Base-by-base conservation (phyloP, 2,797 vertebrate species). In the Typhlichthys subterraneus region DNA sequence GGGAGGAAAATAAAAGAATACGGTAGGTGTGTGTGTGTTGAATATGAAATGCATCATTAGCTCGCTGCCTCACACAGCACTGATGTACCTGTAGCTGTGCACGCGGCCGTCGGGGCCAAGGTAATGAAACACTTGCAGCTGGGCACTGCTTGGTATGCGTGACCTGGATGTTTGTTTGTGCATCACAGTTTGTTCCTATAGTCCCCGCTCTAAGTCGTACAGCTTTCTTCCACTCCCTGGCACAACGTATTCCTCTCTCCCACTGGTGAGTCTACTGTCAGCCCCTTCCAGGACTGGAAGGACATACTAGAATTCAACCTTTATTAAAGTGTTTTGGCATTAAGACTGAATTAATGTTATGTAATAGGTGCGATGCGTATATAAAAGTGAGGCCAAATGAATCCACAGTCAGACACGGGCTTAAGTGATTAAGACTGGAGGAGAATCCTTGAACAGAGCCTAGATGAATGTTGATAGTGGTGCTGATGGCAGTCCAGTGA, bases 1-100 rank as follows among this genome's bases (percentile, higher is more conserved):
- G 33, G 47, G 57, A 63, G 63, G 60, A n/a, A 64, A 51, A 61
- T 49, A 59, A 68, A 62, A 70, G 76, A 70, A 69, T 70, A n/a
- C 3, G 52, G 70, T 56, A 13, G 29, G 23, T 46, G 75, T 73
- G 59, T 81, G 75, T 85, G 83, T 61, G 78, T 54, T 78, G 87
- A 86, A 88, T 87, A 76, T 84, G 65, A 85, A 87, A 79, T 38
- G 69, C 52, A 29, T 79, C 69, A 81, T 87, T 85, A 85, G 67
- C 59, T 64, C 2, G 47, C 68, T 52, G 45, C 69, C 74, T 72
- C 65, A 7, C 77, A 69, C 67, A 73, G 72, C 66, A 67, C 74
- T 79, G 80, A 80, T 81, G 78, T 79, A 85, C 77, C 83, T 79
- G 77, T 70, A 65, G 66, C 70, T 63, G 70, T 58, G 71, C 63